Conservation (phyloP, 1,140 invertebrate species). For the Akabosia matsudoensis region DNA sequence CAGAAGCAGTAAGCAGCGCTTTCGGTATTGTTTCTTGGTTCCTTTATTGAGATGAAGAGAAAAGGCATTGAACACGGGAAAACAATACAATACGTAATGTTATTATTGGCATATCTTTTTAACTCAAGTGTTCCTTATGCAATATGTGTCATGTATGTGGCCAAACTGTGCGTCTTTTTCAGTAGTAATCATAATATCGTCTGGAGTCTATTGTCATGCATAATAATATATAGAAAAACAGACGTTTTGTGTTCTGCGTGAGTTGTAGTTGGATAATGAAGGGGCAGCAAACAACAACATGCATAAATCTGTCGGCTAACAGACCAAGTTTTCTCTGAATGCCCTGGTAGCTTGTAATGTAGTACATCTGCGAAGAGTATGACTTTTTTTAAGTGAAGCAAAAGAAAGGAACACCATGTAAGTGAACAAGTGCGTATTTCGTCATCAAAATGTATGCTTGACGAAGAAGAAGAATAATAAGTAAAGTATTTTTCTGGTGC, state of each 20-base stretch:
- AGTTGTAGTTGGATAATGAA: not conserved
- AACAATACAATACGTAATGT: not conserved
- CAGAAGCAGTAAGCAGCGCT: not conserved
- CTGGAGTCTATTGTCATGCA: not conserved
- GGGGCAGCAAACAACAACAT: not conserved
- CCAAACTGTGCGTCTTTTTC: not conserved
- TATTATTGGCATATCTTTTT: constrained; percentile 6
- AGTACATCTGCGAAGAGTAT: too few species aligned
- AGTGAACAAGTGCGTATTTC: constrained; percentile 5
- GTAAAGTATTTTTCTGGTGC: not conserved
- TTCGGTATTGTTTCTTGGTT: not conserved
- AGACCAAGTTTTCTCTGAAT: not conserved
- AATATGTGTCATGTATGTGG: constrained; percentile 8
- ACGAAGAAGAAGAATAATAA: not conserved
- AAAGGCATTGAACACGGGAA: not conserved
- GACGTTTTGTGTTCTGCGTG: not conserved
- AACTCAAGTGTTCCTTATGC: not conserved
- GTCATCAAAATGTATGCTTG: not conserved
- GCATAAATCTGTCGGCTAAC: constrained; percentile 20
- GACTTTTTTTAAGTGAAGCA: not conserved
- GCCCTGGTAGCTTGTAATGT: not conserved
- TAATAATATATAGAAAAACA: not conserved
- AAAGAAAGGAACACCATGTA: not conserved
- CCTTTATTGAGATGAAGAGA: not conserved
- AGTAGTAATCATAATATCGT: not conserved